Base-by-base conservation (phyloP, 1,140 invertebrate species). In the Cotesia vestalis region DNA sequence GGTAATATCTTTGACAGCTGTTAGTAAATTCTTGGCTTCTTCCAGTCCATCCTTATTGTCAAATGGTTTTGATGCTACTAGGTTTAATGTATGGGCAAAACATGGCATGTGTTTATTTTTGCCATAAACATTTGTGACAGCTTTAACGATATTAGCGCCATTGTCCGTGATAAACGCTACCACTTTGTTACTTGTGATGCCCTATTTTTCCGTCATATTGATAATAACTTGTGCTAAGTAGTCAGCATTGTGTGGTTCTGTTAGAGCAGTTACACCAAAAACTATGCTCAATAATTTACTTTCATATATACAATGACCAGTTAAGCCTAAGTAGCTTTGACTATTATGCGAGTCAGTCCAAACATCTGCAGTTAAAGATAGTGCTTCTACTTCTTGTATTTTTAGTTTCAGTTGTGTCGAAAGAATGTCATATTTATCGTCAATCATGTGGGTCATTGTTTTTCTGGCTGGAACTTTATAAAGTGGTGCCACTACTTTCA, bases 61-160 rank as follows among this genome's bases (percentile, higher is more conserved):
- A 55, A 61, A 40, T 51, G 27, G 17, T 60, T 67, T 27, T 52
- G 66, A 51, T 34, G 51, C 46, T 20, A 57, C 14, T 55, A 35
- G 27, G 17, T 84, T 83, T 5, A 87, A 35, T 14, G 80, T 84
- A 71, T 87, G 84, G 0, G 83, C 81, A 80, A 85, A 87, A 76
- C 81, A 86, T 46, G 82, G 80, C 17, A 85, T 78, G 67, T 87
- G 80, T 74, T 82, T 85, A 77, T 81, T 76, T 77, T 46, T 40
- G 4, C 81, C 83, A 80, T 86, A 84, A 57, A 76, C 78, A n/a
- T n/a, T n/a, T n/a, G n/a, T n/a, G n/a, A n/a, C n/a, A n/a, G n/a
- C n/a, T n/a, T n/a, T n/a, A n/a, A n/a, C n/a, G n/a, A n/a, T n/a
- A n/a, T n/a, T n/a, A n/a, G n/a, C n/a, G n/a, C n/a, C n/a, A n/a